A percentile compares a stretch with the other conserved stretches of the same genome.
These are phyloP conservation scores for Triplophysa yarkandensis DNA, from an alignment of 2,797 vertebrate genomes.

Conservation along the genomic window DNA sequence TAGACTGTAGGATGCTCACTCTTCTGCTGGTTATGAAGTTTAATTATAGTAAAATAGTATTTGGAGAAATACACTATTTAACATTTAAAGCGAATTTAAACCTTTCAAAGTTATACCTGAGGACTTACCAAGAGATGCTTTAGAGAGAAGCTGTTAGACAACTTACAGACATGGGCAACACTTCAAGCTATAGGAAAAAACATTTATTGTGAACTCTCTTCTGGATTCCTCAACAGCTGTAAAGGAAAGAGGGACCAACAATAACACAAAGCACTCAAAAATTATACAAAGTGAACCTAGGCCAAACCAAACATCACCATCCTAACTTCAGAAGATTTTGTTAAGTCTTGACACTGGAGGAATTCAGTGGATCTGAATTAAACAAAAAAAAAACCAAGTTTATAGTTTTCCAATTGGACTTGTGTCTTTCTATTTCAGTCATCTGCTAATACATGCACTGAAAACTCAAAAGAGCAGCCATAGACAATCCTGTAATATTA, in stretches of 20 bases:
- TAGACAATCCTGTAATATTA: conserved; percentile 14
- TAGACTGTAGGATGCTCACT: no score
- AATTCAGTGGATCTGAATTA: conserved; percentile 63
- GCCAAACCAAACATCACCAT: conserved; percentile 45
- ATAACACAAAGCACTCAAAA: conserved; percentile 33
- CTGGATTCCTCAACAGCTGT: conserved; percentile 70
- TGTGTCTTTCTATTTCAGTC: conserved; percentile 2
- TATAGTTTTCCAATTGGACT: conserved; percentile 20
- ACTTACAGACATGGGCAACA: background rate
- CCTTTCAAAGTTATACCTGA: no score
- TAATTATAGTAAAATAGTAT: no score
- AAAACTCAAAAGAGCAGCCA: conserved; percentile 4
- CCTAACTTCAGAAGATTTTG: conserved; percentile 40
- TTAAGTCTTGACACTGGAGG: conserved; percentile 53
- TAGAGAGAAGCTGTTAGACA: background rate
- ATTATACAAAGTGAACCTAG: conserved; percentile 46
- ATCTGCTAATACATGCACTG: conserved; percentile 30
- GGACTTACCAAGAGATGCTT: background rate
- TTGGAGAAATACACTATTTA: no score
- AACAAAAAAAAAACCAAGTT: conserved; percentile 46
- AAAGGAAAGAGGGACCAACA: conserved; percentile 61
- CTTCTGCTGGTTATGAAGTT: no score
- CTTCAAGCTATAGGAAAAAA: conserved; percentile 75
- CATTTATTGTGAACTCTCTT: conserved; percentile 81
- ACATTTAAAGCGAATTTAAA: no score